Evolutionary conservation across 1,140 invertebrate species (phyloP).

Genomic region (Sinella curviseta): DNA sequence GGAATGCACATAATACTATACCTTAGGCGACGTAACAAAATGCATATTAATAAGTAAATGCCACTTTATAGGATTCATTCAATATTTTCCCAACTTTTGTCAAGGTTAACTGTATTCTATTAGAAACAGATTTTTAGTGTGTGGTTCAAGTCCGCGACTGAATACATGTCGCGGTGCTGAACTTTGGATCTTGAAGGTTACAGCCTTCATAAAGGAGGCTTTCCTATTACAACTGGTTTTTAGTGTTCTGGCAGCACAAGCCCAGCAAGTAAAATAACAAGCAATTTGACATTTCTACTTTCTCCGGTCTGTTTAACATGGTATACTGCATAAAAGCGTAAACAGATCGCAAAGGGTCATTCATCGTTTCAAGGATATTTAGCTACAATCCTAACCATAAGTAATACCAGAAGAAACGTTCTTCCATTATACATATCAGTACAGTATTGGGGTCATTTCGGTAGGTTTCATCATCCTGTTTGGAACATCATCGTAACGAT

Average conservation of each 20-base stretch:
- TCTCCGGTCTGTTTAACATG: constrained; percentile 11
- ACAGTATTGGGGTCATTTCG: no score
- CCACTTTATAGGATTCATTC: neutral
- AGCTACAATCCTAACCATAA: neutral
- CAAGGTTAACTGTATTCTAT: neutral
- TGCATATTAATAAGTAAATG: no score
- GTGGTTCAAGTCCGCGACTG: neutral
- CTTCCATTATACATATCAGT: no score
- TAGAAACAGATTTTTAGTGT: neutral
- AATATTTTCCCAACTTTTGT: neutral
- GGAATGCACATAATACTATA: no score
- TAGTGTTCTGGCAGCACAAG: no score
- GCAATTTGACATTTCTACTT: constrained; percentile 7
- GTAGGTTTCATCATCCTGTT: no score
- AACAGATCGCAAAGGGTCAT: neutral
- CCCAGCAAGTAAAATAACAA: no score
- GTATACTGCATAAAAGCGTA: constrained; percentile 8
- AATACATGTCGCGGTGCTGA: neutral
- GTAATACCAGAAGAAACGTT: no score
- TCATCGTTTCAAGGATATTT: neutral
- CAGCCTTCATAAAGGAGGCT: neutral
- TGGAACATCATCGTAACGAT: no score
- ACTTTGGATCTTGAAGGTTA: neutral
- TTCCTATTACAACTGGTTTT: neutral
- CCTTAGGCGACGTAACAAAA: no score